phyloP scores from a whole-genome alignment of 1,140 invertebrate species.

The Caenorhabditis tropicalis region DNA sequence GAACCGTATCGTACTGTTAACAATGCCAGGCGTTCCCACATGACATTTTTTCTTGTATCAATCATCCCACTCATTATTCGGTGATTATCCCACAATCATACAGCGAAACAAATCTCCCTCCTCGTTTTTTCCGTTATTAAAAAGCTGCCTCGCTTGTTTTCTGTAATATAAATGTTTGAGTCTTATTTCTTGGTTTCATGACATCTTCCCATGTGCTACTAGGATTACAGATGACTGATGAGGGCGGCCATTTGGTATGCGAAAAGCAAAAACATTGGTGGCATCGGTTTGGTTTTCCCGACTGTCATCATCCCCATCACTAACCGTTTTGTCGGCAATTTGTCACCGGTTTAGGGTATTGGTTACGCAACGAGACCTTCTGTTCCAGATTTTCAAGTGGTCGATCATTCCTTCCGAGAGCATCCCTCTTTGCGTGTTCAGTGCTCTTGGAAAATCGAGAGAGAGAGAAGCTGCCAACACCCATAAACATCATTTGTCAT shows the following conservation, averaged over 20 bases:
- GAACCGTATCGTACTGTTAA: constrained; percentile 30
- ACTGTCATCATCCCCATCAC: background rate
- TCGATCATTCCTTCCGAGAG: constrained; percentile 25
- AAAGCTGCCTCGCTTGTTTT: constrained; percentile 28
- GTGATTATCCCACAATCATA: constrained; percentile 23
- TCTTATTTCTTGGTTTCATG: background rate
- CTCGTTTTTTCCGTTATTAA: background rate
- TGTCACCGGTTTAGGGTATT: constrained; percentile 27
- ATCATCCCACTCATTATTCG: background rate
- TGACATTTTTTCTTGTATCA: constrained; percentile 31
- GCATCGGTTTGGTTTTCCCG: background rate
- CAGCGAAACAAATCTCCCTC: background rate
- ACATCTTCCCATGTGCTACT: background rate
- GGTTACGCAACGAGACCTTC: constrained; percentile 20
- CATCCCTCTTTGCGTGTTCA: background rate
- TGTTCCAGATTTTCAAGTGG: constrained; percentile 40
- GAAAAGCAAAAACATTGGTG: constrained; percentile 5
- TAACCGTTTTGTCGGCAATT: constrained; percentile 34
- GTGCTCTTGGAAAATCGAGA: background rate
- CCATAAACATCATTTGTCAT: constrained; percentile 38
- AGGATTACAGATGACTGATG: constrained; percentile 35
- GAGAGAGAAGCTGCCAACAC: constrained; percentile 8
- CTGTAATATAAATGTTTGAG: constrained; percentile 18
- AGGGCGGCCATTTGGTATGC: background rate
- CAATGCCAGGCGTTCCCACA: constrained; percentile 20